Percentiles rank a stretch among this genome's conserved stretches.
Evolutionary conservation across 64 coral and sea anemone genomes (phyloP).

Genomic region (Cladopsammia gracilis): DNA sequence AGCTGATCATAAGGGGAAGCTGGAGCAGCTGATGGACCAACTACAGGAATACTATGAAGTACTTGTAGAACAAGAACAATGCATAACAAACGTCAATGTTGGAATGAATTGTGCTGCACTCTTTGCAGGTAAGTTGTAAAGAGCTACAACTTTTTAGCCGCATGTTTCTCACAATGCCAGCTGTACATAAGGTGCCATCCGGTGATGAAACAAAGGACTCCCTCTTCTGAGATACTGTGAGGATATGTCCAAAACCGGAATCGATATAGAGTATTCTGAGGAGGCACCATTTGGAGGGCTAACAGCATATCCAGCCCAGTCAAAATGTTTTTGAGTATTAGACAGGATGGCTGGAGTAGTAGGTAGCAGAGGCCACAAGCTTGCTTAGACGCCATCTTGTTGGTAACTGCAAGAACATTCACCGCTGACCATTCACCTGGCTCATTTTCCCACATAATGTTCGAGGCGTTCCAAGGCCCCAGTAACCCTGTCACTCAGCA

Average conservation of each 20-base stretch:
- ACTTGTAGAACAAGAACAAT: slow-evolving; percentile 18
- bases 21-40: slow-evolving; percentile 59
- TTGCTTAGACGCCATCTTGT: too few relatives aligned
- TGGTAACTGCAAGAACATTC: too few relatives aligned
- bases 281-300: neutral
- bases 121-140: slow-evolving; percentile 34
- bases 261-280: slow-evolving; percentile 45
- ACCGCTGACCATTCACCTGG: too few relatives aligned
- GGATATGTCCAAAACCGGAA: slow-evolving; percentile 85
- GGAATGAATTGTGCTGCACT: slow-evolving; percentile 61
- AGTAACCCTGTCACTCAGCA: too few relatives aligned
- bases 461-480: too few relatives aligned
- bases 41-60: slow-evolving; percentile 56
- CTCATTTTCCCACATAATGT: too few relatives aligned
- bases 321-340: too few relatives aligned
- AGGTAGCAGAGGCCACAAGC: too few relatives aligned
- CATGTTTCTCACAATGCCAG: too few relatives aligned
- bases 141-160: too few relatives aligned
- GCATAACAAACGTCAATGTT: neutral
- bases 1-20: slow-evolving; percentile 38
- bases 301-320: too few relatives aligned
- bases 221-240: slow-evolving; percentile 85
- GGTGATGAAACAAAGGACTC: slow-evolving; percentile 85
- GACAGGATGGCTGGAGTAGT: too few relatives aligned
- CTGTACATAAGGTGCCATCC: neutral